Evolutionary conservation across 1,140 invertebrate species (phyloP).

Genomic region (Chironomus striatipennis): DNA sequence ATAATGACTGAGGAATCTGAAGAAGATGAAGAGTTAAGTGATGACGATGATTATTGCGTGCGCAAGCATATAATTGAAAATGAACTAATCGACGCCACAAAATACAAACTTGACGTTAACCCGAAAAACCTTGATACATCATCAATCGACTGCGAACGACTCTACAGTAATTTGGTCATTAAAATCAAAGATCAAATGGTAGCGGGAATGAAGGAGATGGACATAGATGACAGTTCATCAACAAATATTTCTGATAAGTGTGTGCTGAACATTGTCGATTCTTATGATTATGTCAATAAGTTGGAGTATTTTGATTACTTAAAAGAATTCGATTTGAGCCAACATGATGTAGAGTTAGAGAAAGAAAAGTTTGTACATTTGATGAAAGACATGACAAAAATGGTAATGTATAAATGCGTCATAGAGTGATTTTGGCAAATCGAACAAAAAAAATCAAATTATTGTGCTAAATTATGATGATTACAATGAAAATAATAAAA

Average conservation of each 20-base stretch:
- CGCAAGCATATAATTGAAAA: background rate
- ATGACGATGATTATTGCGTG: background rate
- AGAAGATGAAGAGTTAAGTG: background rate
- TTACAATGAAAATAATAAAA: background rate
- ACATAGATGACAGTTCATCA: background rate
- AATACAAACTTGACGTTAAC: background rate
- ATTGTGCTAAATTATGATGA: background rate
- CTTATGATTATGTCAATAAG: background rate
- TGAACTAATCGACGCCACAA: background rate
- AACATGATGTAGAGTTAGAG: background rate
- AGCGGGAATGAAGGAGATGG: background rate
- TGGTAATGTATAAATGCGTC: background rate
- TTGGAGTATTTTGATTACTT: background rate
- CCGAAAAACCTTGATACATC: background rate
- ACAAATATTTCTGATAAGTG: background rate
- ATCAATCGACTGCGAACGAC: background rate
- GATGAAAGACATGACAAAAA: background rate
- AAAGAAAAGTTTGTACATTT: background rate
- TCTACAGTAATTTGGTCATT: background rate
- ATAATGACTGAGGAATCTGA: background rate
- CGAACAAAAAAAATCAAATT: background rate
- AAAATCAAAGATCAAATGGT: background rate
- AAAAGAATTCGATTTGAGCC: background rate
- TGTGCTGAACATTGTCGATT: background rate
- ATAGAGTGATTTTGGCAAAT: background rate